Evolutionary conservation across 2,797 vertebrate species (phyloP).

Genomic region (Cirrhinus molitorella): DNA sequence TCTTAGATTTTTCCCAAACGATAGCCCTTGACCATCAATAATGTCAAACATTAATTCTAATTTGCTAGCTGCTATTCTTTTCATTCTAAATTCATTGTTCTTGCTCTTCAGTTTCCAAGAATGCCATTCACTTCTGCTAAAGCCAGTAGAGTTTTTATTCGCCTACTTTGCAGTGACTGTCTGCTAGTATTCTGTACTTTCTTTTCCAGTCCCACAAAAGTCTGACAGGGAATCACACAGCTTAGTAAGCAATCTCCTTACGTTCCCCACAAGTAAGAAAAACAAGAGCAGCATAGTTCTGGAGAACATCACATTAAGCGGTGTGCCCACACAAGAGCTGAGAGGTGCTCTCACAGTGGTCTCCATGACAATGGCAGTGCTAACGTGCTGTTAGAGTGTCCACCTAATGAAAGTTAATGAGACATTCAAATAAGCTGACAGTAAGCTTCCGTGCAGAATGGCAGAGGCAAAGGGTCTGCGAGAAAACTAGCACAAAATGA

Average conservation of each 20-base stretch:
- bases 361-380: slow-evolving; percentile 52
- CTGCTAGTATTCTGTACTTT: slow-evolving; percentile 5
- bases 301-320: slow-evolving; percentile 44
- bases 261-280: slow-evolving; percentile 26
- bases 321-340: slow-evolving; percentile 39
- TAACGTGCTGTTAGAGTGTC: slow-evolving; percentile 48
- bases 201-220: neutral
- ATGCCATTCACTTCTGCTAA: neutral
- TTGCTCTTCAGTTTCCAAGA: neutral
- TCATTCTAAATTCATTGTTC: neutral
- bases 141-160: neutral
- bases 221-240: neutral
- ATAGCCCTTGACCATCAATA: neutral
- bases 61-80: neutral
- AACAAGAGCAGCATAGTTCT: slow-evolving; percentile 16
- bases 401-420: slow-evolving; percentile 63
- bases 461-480: slow-evolving; percentile 30
- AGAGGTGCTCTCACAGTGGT: slow-evolving; percentile 44
- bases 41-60: neutral
- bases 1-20: neutral
- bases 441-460: slow-evolving; percentile 44
- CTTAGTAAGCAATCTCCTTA: slow-evolving; percentile 32
- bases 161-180: neutral
- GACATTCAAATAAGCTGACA: slow-evolving; percentile 55
- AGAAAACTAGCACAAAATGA: slow-evolving; percentile 26